Conservation (phyloP, 2,888 invertebrate species). For the Dicyrtomina minuta region DNA sequence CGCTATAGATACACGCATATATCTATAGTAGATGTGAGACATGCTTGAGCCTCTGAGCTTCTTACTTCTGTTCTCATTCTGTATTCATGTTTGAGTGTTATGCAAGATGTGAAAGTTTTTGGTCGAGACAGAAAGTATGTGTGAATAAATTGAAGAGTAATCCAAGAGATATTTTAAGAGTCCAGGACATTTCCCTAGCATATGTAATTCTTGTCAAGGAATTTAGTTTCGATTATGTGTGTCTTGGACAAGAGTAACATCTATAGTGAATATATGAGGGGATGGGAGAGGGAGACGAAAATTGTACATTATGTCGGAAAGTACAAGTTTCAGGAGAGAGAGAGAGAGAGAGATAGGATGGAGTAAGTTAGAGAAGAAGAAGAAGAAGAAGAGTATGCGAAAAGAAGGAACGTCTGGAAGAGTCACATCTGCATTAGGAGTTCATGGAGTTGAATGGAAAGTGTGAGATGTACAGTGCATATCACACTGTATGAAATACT, state of each 20-base stretch:
- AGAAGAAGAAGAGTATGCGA: not conserved
- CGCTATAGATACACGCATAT: not conserved
- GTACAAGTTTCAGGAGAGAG: slow-evolving; percentile 7
- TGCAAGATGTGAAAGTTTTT: slow-evolving; percentile 1
- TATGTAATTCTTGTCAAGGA: not conserved
- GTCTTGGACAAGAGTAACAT: slow-evolving; percentile 10
- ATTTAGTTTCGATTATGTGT: not conserved
- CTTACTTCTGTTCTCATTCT: too few relatives aligned
- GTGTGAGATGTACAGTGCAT: not conserved
- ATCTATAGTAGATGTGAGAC: not conserved
- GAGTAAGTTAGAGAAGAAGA: not conserved
- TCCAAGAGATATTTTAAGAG: slow-evolving; percentile 4
- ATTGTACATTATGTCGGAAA: slow-evolving; percentile 16
- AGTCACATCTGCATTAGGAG: slow-evolving; percentile 26
- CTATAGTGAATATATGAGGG: slow-evolving; percentile 17
- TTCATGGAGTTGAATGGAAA: slow-evolving; percentile 1
- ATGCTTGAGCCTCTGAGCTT: too few relatives aligned
- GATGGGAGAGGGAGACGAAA: slow-evolving; percentile 17
- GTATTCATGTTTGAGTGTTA: too few relatives aligned
- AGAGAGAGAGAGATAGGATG: not conserved
- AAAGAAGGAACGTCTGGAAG: not conserved
- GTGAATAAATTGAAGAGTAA: slow-evolving; percentile 18
- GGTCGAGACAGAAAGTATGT: slow-evolving; percentile 7
- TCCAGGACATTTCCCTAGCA: slow-evolving; percentile 4
- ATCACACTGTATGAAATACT: not conserved